Evolutionary conservation across 2,113 vertebrate genomes (phyloP), one percentile per base, ranked within the genome.

Genomic region (Pogonocichla stellata): DNA sequence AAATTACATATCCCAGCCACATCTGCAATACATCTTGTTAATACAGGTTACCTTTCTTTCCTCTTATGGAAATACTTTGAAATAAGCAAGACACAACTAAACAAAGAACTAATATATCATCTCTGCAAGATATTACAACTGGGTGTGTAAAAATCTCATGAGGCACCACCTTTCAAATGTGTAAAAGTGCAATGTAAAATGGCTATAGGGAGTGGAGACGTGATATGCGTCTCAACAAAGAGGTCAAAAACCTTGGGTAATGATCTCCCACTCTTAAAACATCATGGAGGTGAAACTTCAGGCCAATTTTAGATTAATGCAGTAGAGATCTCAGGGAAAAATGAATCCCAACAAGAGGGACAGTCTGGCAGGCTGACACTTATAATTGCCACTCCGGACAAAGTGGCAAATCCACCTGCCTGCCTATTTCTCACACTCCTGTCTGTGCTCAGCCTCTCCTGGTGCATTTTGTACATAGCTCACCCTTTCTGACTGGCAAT

Each of bases 161-260:
- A 71, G 61, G 26, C 26, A 42, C 4, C 28, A 36, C 31, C 29
- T 82, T 45, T 62, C 78, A 64, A 15, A 51, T 10, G 36, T 40
- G 24, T 36, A 25, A 74, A 88, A 61, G 10, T 14, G 48, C 53
- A 22, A 24, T 1, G 20, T 31, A 14, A 51, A 81, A n/a, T 24
- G 34, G 19, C 24, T 69, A 0, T 2, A 28, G 36, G 28, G 19
- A 10, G 14, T 20, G 19, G 22, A 65, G 18, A 36, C 14, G 31
- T 0, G 0, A 31, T 19, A n/a, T 1, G 0, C 5, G 3, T 4
- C 36, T 36, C 50, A 51, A 19, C 34, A 12, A 6, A 69, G 17
- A 67, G 54, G 9, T 43, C n/a, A 33, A 61, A 92, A 61, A 58
- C 45, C 8, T 17, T 17, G 24, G 23, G 14, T n/a, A 66, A 69